Percentiles rank a stretch among this genome's conserved stretches.
phyloP scores from a whole-genome alignment of 2,113 vertebrate genomes.

The Cinclus cinclus region DNA sequence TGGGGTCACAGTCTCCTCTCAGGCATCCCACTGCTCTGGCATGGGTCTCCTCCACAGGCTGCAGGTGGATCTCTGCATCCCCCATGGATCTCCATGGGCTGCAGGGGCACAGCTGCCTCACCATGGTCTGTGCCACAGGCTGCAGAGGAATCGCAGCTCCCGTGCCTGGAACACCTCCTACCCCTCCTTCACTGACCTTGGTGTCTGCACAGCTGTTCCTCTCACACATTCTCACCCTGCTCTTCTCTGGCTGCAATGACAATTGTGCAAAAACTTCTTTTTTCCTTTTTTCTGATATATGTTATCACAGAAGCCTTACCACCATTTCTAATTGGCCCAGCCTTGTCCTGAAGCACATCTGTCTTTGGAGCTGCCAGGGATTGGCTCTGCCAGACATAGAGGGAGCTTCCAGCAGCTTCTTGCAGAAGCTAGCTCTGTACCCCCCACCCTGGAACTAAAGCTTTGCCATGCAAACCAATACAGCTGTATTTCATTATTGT shows the following conservation, averaged over 20 bases:
- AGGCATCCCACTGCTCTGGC: neutral
- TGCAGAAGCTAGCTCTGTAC: neutral
- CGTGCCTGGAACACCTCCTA: neutral
- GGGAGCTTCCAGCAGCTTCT: neutral
- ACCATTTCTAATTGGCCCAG: neutral
- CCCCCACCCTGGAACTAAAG: neutral
- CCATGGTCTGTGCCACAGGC: fast-evolving
- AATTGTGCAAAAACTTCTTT: neutral
- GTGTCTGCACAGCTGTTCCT: neutral
- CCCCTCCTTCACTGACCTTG: neutral
- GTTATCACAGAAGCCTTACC: neutral
- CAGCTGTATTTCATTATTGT: neutral
- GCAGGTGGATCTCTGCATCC: neutral
- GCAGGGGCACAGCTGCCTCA: neutral
- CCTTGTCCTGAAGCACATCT: fast-evolving
- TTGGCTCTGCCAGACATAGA: neutral
- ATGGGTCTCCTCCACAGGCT: neutral
- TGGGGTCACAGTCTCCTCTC: neutral
- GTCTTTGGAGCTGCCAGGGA: neutral
- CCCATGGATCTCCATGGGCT: neutral
- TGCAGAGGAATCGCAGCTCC: neutral
- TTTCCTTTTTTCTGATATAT: neutral
- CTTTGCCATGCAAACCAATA: neutral
- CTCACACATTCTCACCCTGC: neutral
- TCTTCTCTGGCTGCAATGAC: neutral